phyloP scores from a whole-genome alignment of 1,140 invertebrate genomes.

The Calliphora vicina region DNA sequence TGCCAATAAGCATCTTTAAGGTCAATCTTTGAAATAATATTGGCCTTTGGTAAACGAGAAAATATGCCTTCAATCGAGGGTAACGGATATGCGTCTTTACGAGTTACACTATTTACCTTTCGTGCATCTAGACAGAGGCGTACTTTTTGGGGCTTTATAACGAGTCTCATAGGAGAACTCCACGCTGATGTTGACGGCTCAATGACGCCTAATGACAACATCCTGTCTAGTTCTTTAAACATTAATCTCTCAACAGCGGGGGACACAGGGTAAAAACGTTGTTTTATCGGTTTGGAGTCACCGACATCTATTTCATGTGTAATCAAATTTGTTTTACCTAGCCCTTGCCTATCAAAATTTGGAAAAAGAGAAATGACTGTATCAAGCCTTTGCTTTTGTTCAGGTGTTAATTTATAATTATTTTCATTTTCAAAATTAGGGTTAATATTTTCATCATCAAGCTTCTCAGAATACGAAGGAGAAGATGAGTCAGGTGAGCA shows the following conservation, averaged over 20 bases:
- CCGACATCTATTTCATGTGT: slow-evolving; percentile 46
- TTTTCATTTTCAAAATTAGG: too few relatives aligned
- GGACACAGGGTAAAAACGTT: background rate
- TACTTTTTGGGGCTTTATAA: slow-evolving; percentile 29
- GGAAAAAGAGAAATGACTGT: slow-evolving; percentile 52
- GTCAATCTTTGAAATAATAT: slow-evolving; percentile 46
- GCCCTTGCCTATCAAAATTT: slow-evolving; percentile 58
- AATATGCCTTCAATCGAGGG: slow-evolving; percentile 46
- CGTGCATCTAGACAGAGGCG: slow-evolving; percentile 7
- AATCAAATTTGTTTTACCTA: slow-evolving; percentile 61
- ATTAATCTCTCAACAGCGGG: slow-evolving; percentile 6
- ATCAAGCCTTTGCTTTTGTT: background rate
- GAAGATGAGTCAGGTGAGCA: background rate
- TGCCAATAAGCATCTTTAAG: slow-evolving; percentile 59
- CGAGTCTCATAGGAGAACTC: slow-evolving; percentile 20
- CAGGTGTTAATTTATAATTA: background rate
- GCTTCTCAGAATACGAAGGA: slow-evolving; percentile 44
- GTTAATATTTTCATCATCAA: background rate
- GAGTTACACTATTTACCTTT: background rate
- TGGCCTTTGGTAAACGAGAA: slow-evolving; percentile 36
- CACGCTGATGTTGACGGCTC: slow-evolving; percentile 2
- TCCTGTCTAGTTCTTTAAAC: slow-evolving; percentile 14
- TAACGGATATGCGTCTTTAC: slow-evolving; percentile 36
- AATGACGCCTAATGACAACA: slow-evolving; percentile 20
- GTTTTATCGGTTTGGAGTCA: slow-evolving; percentile 42